Evolutionary conservation across 2,113 vertebrate genomes (phyloP).

Genomic region (Pteropus alecto): DNA sequence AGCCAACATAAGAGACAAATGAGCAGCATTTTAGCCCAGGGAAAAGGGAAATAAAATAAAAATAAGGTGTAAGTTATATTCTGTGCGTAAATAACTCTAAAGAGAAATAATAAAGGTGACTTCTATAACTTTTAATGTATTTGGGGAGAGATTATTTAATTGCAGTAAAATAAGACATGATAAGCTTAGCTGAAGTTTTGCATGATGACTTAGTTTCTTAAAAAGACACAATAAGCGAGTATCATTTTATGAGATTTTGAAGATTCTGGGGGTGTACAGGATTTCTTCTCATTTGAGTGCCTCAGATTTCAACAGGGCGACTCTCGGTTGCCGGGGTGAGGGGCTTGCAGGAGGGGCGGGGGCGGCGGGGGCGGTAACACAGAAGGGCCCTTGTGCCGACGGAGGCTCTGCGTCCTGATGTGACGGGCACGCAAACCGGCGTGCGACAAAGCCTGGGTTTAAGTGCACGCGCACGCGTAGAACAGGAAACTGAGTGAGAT

Average conservation of each 20-base stretch:
- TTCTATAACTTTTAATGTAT: slow-evolving; percentile 75
- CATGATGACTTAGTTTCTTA: not conserved
- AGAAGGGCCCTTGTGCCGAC: not conserved
- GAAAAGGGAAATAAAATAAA: slow-evolving; percentile 80
- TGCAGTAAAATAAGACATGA: not conserved
- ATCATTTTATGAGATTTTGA: not conserved
- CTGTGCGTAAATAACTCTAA: slow-evolving; percentile 83
- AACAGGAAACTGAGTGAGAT: too few species aligned
- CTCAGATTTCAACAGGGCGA: not conserved
- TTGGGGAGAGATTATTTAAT: slow-evolving; percentile 36
- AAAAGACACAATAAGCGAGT: not conserved
- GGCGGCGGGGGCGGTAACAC: rapidly evolving
- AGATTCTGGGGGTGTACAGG: not conserved
- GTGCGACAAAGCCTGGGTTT: rapidly evolving
- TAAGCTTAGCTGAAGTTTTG: not conserved
- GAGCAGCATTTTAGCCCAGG: slow-evolving; percentile 78
- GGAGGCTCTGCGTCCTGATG: too few species aligned
- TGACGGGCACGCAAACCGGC: rapidly evolving
- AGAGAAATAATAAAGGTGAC: slow-evolving; percentile 81
- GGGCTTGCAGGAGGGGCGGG: too few species aligned
- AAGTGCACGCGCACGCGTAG: rapidly evolving
- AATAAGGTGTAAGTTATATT: slow-evolving; percentile 73
- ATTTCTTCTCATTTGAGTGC: not conserved
- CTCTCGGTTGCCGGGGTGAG: rapidly evolving
- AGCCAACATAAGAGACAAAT: slow-evolving; percentile 79